A percentile compares a stretch with the other conserved stretches of the same genome.
phyloP scores from a whole-genome alignment of 1,140 invertebrate genomes.

The Cardiocondyla obscurior region DNA sequence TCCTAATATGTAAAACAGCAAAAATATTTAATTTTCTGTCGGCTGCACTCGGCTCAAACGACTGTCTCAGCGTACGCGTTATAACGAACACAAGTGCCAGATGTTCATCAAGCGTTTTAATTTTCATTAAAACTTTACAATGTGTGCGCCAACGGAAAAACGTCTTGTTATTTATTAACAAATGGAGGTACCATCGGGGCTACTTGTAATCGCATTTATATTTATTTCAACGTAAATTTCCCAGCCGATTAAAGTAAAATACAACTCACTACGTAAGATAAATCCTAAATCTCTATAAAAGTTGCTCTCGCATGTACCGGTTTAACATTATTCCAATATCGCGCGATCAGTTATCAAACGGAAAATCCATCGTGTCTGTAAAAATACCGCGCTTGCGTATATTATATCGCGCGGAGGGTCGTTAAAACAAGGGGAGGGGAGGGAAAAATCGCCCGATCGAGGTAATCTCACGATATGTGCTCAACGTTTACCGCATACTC shows the following conservation, averaged over 20 bases:
- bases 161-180: constrained; percentile 51
- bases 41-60: constrained; percentile 6
- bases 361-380: not conserved
- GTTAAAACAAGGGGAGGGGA: not conserved
- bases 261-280: not conserved
- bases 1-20: not conserved
- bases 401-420: not conserved
- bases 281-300: constrained; percentile 1
- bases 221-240: not conserved
- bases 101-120: constrained; percentile 60
- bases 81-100: constrained; percentile 64
- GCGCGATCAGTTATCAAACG: not conserved
- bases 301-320: not conserved
- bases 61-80: constrained; percentile 53
- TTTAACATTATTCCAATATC: not conserved
- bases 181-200: constrained; percentile 43
- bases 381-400: not conserved
- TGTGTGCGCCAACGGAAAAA: constrained; percentile 49
- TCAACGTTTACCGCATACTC: constrained; percentile 35
- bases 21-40: constrained; percentile 42
- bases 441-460: not conserved
- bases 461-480: constrained; percentile 25
- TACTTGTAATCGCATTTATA: not conserved
- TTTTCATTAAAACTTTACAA: constrained; percentile 72
- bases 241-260: constrained; percentile 21